Percentiles rank a stretch among this genome's conserved stretches.
phyloP scores from a whole-genome alignment of 1,140 invertebrate species.

The Drosophila kohkoa region DNA sequence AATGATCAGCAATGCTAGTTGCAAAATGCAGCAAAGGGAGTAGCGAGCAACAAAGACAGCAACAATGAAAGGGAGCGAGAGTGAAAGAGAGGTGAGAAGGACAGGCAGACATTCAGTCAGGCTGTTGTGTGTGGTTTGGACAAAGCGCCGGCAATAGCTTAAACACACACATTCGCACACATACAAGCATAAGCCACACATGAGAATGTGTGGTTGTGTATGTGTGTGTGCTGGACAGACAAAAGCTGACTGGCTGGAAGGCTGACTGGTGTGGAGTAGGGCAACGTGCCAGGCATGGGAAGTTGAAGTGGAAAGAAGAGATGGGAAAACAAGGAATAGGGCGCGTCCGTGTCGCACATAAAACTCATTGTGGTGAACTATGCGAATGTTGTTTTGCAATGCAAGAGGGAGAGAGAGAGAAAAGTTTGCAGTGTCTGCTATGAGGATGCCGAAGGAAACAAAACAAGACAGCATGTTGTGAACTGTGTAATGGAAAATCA shows the following conservation, averaged over 20 bases:
- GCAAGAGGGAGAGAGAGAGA: neutral
- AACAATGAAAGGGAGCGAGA: neutral
- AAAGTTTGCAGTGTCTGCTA: neutral
- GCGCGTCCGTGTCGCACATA: constrained; percentile 67
- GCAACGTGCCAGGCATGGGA: constrained; percentile 65
- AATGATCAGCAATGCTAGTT: constrained; percentile 75
- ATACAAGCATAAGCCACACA: neutral
- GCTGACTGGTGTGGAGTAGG: constrained; percentile 52
- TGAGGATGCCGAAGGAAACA: neutral
- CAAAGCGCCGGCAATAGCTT: constrained; percentile 76
- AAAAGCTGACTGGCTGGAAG: neutral
- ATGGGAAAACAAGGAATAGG: constrained; percentile 43
- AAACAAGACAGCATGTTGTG: constrained; percentile 13
- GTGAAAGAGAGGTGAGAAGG: neutral
- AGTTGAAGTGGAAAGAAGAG: neutral
- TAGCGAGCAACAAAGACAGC: neutral
- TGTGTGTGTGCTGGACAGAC: constrained; percentile 37
- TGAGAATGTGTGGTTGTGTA: neutral
- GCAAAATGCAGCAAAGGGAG: constrained; percentile 63
- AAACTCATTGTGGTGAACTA: constrained; percentile 72
- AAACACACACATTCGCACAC: constrained; percentile 18
- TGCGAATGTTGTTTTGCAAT: constrained; percentile 45
- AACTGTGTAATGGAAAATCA: constrained; percentile 17
- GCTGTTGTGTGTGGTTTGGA: constrained; percentile 71
- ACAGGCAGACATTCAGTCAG: constrained; percentile 39